These are phyloP conservation scores for Mantis religiosa DNA, from an alignment of 2,888 invertebrate genomes.

Conservation along the genomic window DNA sequence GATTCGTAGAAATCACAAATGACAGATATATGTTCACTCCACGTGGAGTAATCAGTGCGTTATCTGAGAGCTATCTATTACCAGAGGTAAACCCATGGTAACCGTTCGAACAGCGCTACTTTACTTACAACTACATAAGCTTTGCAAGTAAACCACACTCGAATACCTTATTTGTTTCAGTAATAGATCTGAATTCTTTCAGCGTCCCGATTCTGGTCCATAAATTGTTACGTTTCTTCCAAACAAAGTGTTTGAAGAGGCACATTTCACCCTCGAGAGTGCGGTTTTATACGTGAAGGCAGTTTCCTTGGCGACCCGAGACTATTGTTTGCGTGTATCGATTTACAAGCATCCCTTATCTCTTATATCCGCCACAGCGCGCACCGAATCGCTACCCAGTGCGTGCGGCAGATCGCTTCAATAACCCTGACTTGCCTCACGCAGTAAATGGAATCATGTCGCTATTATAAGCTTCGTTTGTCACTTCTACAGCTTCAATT, in stretches of 20 bases:
- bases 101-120: too few species aligned
- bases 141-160: too few species aligned
- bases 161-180: too few species aligned
- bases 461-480: background rate
- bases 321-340: background rate
- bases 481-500: too few species aligned
- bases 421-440: background rate
- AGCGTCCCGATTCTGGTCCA: too few species aligned
- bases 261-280: background rate
- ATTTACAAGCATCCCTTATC: background rate
- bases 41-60: too few species aligned
- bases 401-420: background rate
- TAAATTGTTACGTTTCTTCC: background rate
- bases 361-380: background rate
- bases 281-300: background rate
- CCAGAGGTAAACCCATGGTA: too few species aligned
- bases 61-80: too few species aligned
- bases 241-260: background rate
- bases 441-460: background rate
- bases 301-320: background rate
- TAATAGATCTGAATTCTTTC: too few species aligned
- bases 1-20: too few species aligned
- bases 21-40: too few species aligned
- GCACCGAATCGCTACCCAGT: background rate
- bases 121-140: too few species aligned